Base-by-base conservation (phyloP, 2,888 invertebrate species). In the Tuberolachnus salignus region DNA sequence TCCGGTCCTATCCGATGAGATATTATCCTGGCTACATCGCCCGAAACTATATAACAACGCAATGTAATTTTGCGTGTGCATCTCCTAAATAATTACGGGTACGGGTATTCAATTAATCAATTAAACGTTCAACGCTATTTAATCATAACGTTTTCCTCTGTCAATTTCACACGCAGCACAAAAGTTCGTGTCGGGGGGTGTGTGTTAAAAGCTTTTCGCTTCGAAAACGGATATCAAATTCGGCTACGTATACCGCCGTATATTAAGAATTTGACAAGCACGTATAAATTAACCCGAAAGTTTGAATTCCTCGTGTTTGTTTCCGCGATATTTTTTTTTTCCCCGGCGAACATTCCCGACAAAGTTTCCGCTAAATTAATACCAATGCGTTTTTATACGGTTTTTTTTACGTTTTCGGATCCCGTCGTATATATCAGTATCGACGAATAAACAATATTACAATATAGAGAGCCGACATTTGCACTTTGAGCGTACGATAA, bases 221-320 rank as follows among this genome's bases (percentile, higher is more conserved):
- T 49, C 26, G 19, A 53, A 71, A 72, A 59, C 19, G 26, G 59
- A 71, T 59, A 49, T 59, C 71, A 59, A 71, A 59, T 71, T 71
- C 46, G 19, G 46, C n/a, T n/a, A n/a, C 59, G 59, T 71, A 46
- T 71, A 71, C 59, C 59, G 59, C 26, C 26, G 14, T 59, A 59
- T 59, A 71, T 71, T 71, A 59, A 23, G 11, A 10, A 23, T 71
- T 71, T 59, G 59, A 71, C 59, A 71, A 49, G 59, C 59, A 23
- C 16, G 19, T 71, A 49, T 59, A 71, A 71, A 71, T 71, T 59
- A 59, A 71, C 19, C n/a, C 14, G 19, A 57, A 59, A 71, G 59
- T 59, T 71, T 26, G 19, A 59, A 71, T 71, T 59, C 46, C 46
- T 71, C 59, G 59, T 71, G n/a, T 71, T 16, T 44, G 16, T 23